Evolutionary conservation across 1,140 invertebrate genomes (phyloP), one percentile per base, ranked within the genome.

Genomic region (Apis florea): DNA sequence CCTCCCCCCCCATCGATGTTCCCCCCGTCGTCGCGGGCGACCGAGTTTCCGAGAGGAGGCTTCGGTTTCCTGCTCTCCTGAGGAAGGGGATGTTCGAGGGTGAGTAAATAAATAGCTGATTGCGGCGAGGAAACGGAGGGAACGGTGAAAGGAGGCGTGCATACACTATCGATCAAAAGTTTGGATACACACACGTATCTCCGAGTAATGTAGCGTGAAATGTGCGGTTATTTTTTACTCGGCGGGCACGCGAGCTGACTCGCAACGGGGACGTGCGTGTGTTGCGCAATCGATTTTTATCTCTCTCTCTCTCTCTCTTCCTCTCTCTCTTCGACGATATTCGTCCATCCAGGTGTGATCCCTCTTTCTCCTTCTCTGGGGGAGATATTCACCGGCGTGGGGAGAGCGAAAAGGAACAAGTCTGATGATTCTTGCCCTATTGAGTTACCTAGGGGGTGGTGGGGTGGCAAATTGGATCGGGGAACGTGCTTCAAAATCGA

Each of bases 41-140:
- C 13, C 11, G n/a, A 74, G 17, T 47, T 49, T 74, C 24, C n/a
- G n/a, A n/a, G n/a, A 40, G 31, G 31, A 40, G n/a, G n/a, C n/a
- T n/a, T n/a, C n/a, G n/a, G 2, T 5, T 3, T 31, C 31, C 6
- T 40, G 31, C 31, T n/a, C 58, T 54, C 8, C 26, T 40, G 21
- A 12, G 5, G 21, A 40, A 59, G 51, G n/a, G 21, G 26, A 4
- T 40, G 31, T 63, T 63, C 26, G 24, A 40, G 10, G 58, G 26
- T 56, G 47, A 31, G 68, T 24, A 53, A 72, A 79, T 72, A 79
- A 79, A 79, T 70, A 79, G 68, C 21, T 79, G 77, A 79, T 79
- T 79, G 77, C 51, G 6, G 15, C 4, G 19, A 21, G 9, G 12
- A 24, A 26, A 66, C 13, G 0, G 47, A 26, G 49, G 26, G 5